A percentile compares a stretch with the other conserved stretches of the same genome.
These are phyloP conservation scores for Acanthurus leucopareius DNA, from an alignment of 2,797 vertebrate species.

Conservation along the genomic window DNA sequence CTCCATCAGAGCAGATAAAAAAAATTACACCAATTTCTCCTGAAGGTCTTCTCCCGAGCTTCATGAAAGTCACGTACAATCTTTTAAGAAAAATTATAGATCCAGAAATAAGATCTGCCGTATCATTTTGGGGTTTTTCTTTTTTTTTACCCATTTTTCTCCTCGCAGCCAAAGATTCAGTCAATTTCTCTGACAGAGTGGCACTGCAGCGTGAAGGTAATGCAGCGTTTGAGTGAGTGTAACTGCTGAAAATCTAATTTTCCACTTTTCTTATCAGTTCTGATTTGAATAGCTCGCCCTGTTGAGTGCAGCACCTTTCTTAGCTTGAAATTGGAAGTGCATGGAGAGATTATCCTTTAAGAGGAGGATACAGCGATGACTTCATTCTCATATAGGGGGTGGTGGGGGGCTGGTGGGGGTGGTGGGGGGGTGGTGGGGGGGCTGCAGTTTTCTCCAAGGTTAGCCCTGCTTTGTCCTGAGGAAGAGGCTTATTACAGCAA, in stretches of 20 bases:
- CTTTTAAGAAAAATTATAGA: constrained; percentile 1
- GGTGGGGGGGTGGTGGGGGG: too few species aligned
- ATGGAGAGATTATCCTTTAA: constrained; percentile 28
- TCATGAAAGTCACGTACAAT: neutral
- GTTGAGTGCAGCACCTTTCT: constrained; percentile 35
- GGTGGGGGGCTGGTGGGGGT: too few species aligned
- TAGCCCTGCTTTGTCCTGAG: constrained; percentile 29
- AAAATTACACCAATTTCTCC: neutral
- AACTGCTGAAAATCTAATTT: constrained; percentile 41
- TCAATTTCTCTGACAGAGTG: constrained; percentile 10
- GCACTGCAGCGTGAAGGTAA: constrained; percentile 21
- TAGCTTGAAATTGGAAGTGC: constrained; percentile 9
- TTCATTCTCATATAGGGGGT: constrained; percentile 28
- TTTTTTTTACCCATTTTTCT: neutral
- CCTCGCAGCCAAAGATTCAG: constrained; percentile 1
- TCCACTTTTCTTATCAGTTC: constrained; percentile 45
- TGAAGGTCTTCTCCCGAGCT: neutral
- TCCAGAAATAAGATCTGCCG: neutral
- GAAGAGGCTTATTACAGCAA: constrained; percentile 52
- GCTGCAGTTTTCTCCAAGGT: constrained; percentile 41
- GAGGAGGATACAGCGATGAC: constrained; percentile 45
- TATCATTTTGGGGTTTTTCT: neutral
- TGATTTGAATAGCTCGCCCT: constrained; percentile 30
- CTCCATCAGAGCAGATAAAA: neutral
- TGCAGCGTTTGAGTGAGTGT: constrained; percentile 23